Percentiles rank a stretch among this genome's conserved stretches.
phyloP scores from a whole-genome alignment of 2,888 invertebrate genomes.

The Philopedon plagiatum region DNA sequence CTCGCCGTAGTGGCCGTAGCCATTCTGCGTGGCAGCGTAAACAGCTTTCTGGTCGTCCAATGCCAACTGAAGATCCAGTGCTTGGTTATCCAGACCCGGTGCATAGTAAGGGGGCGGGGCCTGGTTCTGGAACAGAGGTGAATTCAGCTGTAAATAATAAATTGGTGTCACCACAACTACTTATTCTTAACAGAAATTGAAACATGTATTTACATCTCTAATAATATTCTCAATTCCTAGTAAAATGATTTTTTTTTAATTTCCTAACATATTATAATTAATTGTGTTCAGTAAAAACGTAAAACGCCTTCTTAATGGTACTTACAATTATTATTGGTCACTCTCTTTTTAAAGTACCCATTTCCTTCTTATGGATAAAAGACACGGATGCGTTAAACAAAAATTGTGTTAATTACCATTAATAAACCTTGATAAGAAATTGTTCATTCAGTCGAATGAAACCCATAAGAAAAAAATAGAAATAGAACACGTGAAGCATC shows the following conservation, averaged over 20 bases:
- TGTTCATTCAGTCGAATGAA: too few species aligned
- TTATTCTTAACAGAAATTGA: too few species aligned
- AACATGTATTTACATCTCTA: too few species aligned
- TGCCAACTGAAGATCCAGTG: constrained; percentile 81
- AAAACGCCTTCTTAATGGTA: constrained; percentile 4
- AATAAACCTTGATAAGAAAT: too few species aligned
- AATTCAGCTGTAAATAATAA: constrained; percentile 50
- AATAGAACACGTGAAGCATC: too few species aligned
- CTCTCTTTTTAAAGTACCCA: constrained; percentile 43
- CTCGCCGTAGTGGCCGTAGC: constrained; percentile 83
- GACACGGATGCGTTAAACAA: constrained; percentile 36
- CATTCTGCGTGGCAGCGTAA: constrained; percentile 86
- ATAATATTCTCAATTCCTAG: too few species aligned
- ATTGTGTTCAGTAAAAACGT: neutral
- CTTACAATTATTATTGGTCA: constrained; percentile 52
- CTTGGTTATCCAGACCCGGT: constrained; percentile 93
- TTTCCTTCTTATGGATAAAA: constrained; percentile 44
- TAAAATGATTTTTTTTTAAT: too few species aligned
- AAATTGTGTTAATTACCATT: neutral
- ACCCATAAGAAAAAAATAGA: too few species aligned
- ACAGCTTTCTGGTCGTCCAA: constrained; percentile 91
- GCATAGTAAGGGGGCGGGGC: constrained; percentile 89
- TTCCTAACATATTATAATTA: too few species aligned
- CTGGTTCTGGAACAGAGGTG: constrained; percentile 75
- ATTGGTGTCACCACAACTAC: neutral